A percentile compares a stretch with the other conserved stretches of the same genome.
These are phyloP conservation scores for Chaenocephalus aceratus DNA, from an alignment of 2,113 vertebrate species.

Conservation along the genomic window DNA sequence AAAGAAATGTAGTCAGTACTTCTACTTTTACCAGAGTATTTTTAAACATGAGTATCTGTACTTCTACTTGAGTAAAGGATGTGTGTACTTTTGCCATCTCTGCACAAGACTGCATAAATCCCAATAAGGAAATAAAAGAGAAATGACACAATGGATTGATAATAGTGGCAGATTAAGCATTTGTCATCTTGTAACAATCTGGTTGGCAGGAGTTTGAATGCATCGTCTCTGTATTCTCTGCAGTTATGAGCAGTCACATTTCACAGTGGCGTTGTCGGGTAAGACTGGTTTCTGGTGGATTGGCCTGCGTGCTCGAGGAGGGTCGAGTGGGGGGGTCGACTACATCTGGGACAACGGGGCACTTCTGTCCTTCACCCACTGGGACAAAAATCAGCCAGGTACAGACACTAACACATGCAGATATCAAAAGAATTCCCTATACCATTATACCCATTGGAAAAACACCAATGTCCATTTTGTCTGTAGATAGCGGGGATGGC, in stretches of 20 bases:
- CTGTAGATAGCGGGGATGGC: slow-evolving; percentile 76
- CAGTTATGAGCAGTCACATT: slow-evolving; percentile 86
- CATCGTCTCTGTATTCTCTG: background rate
- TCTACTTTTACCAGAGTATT: too few relatives aligned
- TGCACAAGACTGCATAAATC: too few relatives aligned
- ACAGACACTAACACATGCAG: background rate
- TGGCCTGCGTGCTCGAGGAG: slow-evolving; percentile 77
- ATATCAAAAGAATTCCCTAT: too few relatives aligned
- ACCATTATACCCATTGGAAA: too few relatives aligned
- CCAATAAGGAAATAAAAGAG: too few relatives aligned
- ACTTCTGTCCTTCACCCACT: slow-evolving; percentile 82
- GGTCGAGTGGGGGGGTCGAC: slow-evolving; percentile 74
- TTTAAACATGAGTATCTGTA: too few relatives aligned
- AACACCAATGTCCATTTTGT: background rate
- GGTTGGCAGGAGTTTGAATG: background rate
- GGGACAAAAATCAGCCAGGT: slow-evolving; percentile 84
- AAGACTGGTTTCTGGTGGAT: slow-evolving; percentile 82
- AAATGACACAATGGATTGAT: background rate
- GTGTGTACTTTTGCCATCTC: too few relatives aligned
- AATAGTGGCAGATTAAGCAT: background rate
- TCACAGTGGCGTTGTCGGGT: slow-evolving; percentile 73
- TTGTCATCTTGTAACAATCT: background rate
- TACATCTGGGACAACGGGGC: slow-evolving; percentile 82
- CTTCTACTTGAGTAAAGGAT: too few relatives aligned
- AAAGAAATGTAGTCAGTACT: too few relatives aligned